phyloP scores from a whole-genome alignment of 2,113 vertebrate species.

The Herpetotheres cachinnans region DNA sequence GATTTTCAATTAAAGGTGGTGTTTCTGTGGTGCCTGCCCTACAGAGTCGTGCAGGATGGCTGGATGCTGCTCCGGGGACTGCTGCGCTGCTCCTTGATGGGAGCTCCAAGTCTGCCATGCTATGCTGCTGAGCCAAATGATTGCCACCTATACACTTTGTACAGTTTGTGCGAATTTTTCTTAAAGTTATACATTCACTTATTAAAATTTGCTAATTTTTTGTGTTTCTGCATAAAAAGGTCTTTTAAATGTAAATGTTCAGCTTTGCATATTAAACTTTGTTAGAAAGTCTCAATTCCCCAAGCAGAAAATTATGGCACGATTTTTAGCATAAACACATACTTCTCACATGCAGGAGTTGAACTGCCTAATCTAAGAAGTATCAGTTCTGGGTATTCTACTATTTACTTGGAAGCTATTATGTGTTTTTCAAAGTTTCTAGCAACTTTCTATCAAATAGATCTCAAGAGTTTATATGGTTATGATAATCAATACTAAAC shows the following conservation, averaged over 20 bases:
- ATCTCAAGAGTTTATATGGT: constrained; percentile 35
- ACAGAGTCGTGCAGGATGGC: rapidly evolving
- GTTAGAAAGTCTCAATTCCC: constrained; percentile 43
- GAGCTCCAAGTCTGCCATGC: not conserved
- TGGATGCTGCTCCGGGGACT: not conserved
- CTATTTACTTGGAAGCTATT: constrained; percentile 56
- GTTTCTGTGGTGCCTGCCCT: not conserved
- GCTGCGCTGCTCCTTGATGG: rapidly evolving
- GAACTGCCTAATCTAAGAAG: constrained; percentile 5
- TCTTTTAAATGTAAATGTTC: constrained; percentile 50
- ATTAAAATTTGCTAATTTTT: constrained; percentile 19
- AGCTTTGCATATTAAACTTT: constrained; percentile 43
- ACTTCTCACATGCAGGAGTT: not conserved
- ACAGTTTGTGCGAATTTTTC: not conserved
- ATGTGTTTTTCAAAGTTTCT: constrained; percentile 41
- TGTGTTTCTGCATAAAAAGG: constrained; percentile 17
- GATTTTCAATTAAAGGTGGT: not conserved
- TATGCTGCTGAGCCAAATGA: not conserved
- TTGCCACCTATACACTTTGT: not conserved
- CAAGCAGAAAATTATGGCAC: constrained; percentile 34
- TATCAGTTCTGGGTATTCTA: constrained; percentile 38
- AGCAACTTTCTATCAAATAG: constrained; percentile 19
- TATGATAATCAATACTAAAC: constrained; percentile 58
- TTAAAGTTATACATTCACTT: not conserved
- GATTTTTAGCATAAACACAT: constrained; percentile 45